phyloP scores from a whole-genome alignment of 2,797 vertebrate genomes.

The Tenualosa thibaudeaui region DNA sequence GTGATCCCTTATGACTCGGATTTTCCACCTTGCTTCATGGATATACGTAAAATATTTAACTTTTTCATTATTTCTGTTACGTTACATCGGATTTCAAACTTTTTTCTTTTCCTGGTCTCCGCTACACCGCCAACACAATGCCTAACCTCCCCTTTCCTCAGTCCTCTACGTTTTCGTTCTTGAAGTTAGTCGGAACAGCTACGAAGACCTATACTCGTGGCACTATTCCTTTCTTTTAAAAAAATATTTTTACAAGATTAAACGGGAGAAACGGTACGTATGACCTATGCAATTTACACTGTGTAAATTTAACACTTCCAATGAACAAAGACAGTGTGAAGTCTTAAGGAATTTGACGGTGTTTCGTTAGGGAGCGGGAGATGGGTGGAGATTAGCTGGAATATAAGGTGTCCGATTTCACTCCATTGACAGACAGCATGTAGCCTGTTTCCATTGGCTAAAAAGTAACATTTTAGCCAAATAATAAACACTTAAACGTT shows the following conservation, averaged over 20 bases:
- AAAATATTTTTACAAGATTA: background rate
- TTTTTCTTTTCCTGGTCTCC: background rate
- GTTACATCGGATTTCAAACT: constrained; percentile 5
- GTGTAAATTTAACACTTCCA: background rate
- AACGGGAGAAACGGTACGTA: background rate
- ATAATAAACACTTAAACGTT: background rate
- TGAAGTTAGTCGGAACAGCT: background rate
- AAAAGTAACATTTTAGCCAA: too few species aligned
- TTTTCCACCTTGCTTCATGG: background rate
- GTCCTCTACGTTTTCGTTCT: background rate
- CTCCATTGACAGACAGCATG: background rate
- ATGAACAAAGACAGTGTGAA: background rate
- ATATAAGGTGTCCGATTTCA: constrained; percentile 20
- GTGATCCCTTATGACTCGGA: background rate
- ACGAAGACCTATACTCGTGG: background rate
- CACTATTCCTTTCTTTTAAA: background rate
- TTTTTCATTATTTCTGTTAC: constrained; percentile 4
- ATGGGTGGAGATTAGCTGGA: constrained; percentile 15
- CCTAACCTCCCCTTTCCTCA: background rate
- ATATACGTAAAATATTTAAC: background rate
- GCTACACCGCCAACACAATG: background rate
- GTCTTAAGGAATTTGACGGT: constrained; percentile 13
- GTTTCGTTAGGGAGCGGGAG: background rate
- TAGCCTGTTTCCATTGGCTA: background rate
- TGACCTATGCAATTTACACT: background rate